These are phyloP conservation scores for Oryctes rhinoceros DNA, from an alignment of 1,140 invertebrate genomes.

Conservation along the genomic window DNA sequence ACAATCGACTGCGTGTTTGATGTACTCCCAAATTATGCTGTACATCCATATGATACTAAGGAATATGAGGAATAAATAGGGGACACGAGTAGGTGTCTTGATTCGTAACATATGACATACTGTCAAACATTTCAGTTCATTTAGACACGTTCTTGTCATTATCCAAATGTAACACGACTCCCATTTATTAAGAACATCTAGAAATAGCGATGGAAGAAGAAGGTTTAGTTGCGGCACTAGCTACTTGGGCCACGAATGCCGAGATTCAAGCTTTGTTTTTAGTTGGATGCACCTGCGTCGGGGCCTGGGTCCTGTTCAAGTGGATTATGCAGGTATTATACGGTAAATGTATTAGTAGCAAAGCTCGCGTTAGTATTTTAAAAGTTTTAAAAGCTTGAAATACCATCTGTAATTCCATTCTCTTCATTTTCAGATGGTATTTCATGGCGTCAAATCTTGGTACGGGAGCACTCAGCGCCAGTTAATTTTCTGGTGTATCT, in stretches of 20 bases:
- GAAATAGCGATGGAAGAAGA: neutral
- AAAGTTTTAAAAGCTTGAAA: constrained; percentile 1
- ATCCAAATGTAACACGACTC: neutral
- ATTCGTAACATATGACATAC: neutral
- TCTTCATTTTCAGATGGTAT: constrained; percentile 31
- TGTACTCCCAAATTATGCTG: too few relatives aligned
- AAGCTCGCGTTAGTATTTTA: too few relatives aligned
- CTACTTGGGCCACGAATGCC: neutral
- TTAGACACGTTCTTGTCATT: constrained; percentile 5
- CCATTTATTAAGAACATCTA: neutral
- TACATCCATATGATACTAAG: too few relatives aligned
- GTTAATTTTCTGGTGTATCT: constrained; percentile 11
- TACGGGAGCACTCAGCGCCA: constrained; percentile 8
- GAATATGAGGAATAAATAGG: too few relatives aligned
- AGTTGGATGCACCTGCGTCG: constrained; percentile 44
- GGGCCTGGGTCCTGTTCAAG: constrained; percentile 46
- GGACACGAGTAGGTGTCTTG: neutral
- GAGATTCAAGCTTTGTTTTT: constrained; percentile 45
- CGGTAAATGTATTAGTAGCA: constrained; percentile 9
- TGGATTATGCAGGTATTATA: constrained; percentile 47
- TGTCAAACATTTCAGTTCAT: constrained; percentile 24
- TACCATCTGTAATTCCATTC: neutral
- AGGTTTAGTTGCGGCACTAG: neutral
- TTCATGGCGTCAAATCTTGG: constrained; percentile 23
- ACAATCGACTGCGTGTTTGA: too few relatives aligned